A percentile compares a stretch with the other conserved stretches of the same genome.
Evolutionary conservation across 2,113 vertebrate species (phyloP).

Genomic region (Cranoglanis bouderius): DNA sequence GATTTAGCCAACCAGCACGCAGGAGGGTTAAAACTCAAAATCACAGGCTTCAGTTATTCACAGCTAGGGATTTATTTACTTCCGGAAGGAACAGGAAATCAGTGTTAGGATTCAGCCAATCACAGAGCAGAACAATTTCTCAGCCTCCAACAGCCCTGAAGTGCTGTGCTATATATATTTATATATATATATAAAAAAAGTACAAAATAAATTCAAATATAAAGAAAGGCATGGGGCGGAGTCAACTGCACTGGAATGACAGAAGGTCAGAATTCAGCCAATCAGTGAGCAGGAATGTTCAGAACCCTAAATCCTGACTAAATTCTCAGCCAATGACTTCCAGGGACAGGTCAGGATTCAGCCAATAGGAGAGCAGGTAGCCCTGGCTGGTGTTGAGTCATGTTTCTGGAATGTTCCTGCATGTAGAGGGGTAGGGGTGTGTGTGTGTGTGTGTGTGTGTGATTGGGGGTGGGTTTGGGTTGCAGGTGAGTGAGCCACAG

Average conservation of each 20-base stretch:
- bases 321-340: not conserved
- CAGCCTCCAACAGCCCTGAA: not conserved
- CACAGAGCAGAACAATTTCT: not conserved
- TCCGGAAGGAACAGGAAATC: not conserved
- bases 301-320: not conserved
- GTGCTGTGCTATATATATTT: not conserved
- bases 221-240: not conserved
- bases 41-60: not conserved
- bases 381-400: not conserved
- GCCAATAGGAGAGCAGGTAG: constrained; percentile 54
- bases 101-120: not conserved
- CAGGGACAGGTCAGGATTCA: not conserved
- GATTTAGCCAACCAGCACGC: not conserved
- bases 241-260: not conserved
- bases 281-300: not conserved
- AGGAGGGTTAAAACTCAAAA: not conserved
- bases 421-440: not conserved
- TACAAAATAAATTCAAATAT: not conserved
- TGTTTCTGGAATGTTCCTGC: constrained; percentile 19
- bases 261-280: not conserved
- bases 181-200: not conserved
- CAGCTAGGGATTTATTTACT: not conserved
- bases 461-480: not conserved
- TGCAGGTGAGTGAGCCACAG: not conserved
- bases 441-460: not conserved